These are phyloP conservation scores for Crossoptilon crossoptilon DNA, from an alignment of 2,797 vertebrate genomes.

Conservation along the genomic window DNA sequence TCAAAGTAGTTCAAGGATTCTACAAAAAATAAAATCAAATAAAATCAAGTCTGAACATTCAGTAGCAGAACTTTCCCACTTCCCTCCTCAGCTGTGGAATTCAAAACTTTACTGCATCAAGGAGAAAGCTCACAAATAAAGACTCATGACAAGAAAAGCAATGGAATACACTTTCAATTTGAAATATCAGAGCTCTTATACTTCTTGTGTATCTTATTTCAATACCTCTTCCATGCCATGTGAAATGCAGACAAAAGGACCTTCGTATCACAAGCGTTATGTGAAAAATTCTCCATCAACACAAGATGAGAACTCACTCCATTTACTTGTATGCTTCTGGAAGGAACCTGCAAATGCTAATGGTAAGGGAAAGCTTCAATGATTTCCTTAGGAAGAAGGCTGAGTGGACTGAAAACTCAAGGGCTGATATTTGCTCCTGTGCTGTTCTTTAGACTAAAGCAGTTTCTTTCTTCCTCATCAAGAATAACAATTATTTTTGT, in stretches of 20 bases:
- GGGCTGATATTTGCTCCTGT: neutral
- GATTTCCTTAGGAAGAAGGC: neutral
- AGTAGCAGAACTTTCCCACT: neutral
- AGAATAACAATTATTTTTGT: slow-evolving; percentile 27
- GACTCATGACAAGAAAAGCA: neutral
- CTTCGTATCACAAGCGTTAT: neutral
- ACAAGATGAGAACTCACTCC: neutral
- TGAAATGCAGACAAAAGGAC: neutral
- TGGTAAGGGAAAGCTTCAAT: neutral
- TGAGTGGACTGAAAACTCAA: neutral
- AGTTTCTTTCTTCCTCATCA: neutral
- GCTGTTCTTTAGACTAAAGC: neutral
- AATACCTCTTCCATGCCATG: neutral
- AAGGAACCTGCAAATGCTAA: neutral
- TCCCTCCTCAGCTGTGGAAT: neutral
- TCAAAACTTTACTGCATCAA: neutral
- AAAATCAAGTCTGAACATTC: neutral
- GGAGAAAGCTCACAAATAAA: neutral
- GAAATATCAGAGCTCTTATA: neutral
- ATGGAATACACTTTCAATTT: neutral
- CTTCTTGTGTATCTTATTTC: neutral
- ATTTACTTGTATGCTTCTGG: neutral
- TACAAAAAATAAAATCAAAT: neutral
- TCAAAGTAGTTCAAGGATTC: neutral
- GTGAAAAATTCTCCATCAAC: neutral